Evolutionary conservation across 2,888 invertebrate genomes (phyloP), one percentile per base, ranked within the genome.

Genomic region (Lithosia quadra): DNA sequence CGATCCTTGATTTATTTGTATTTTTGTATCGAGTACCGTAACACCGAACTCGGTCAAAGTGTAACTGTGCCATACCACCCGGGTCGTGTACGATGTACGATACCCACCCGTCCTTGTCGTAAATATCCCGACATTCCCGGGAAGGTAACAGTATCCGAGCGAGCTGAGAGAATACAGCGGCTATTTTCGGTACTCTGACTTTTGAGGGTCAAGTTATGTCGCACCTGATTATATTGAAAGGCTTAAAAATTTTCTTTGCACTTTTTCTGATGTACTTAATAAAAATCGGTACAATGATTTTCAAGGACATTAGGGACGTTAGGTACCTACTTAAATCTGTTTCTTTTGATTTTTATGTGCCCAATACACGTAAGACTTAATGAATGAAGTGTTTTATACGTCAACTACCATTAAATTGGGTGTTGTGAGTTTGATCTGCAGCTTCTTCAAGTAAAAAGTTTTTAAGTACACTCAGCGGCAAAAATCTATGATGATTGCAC

Each of bases 11-110:
- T 75, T 79, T 75, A 78, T 78, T 60, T 67, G 77, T 53, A 33
- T 75, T 77, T 77, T 72, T 68, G 33, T 68, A 28, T 24, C 24
- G 77, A 77, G 85, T 86, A 86, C 87, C 89, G 88, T 86, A 86
- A 77, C 49, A 33, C 58, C 43, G 64, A 78, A 82, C 71, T 91
- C 85, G 91, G 92, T 91, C 89, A 91, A 79, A 86, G 85, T 83
- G 89, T 88, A 92, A 91, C 85, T 88, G 92, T 91, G 93, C 82
- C 93, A 92, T 86, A 83, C 91, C 89, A 78, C 92, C 88, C 83
- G 87, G 71, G 85, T 61, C 73, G 84, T 57, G 74, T 59, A 76
- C 76, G 77, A 83, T 76, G 81, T 80, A 83, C 75, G 81, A 74
- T 83, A 79, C 83, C 69, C n/a, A 61, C 61, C 70, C 59, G 69